phyloP scores from a whole-genome alignment of 2,797 vertebrate species.

The Diceros bicornis region DNA sequence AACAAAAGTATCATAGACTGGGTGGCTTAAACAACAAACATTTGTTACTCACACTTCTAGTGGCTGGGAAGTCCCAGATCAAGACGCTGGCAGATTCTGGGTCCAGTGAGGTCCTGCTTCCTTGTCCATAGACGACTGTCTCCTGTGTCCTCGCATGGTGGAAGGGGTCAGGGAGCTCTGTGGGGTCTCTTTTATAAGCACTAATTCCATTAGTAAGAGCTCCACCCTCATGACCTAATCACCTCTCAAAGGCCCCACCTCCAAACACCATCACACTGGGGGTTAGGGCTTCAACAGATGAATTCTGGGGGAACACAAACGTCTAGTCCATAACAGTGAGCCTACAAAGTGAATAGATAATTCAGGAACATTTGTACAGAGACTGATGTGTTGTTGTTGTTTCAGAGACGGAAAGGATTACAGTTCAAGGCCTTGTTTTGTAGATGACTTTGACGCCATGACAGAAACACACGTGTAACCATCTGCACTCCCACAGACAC shows the following conservation, averaged over 20 bases:
- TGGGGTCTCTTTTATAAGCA: too few species aligned
- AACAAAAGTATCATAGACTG: not conserved
- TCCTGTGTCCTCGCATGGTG: not conserved
- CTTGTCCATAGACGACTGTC: not conserved
- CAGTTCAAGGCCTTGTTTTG: not conserved
- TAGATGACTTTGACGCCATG: not conserved
- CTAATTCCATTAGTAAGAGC: not conserved
- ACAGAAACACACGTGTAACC: not conserved
- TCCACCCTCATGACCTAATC: not conserved
- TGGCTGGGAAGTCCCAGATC: not conserved
- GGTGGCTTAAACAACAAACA: not conserved
- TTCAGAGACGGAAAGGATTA: not conserved
- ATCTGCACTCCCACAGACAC: not conserved
- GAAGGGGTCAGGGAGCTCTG: too few species aligned
- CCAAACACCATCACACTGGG: not conserved
- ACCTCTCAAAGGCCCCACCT: not conserved
- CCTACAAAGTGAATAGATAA: not conserved
- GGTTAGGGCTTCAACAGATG: not conserved
- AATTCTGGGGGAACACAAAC: not conserved
- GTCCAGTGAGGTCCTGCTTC: not conserved
- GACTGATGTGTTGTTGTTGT: rapidly evolving
- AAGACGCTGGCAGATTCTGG: not conserved
- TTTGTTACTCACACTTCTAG: not conserved
- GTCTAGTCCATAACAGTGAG: not conserved
- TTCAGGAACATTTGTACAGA: not conserved